These are phyloP conservation scores for Thereva unica DNA, from an alignment of 2,888 invertebrate genomes.

Conservation along the genomic window DNA sequence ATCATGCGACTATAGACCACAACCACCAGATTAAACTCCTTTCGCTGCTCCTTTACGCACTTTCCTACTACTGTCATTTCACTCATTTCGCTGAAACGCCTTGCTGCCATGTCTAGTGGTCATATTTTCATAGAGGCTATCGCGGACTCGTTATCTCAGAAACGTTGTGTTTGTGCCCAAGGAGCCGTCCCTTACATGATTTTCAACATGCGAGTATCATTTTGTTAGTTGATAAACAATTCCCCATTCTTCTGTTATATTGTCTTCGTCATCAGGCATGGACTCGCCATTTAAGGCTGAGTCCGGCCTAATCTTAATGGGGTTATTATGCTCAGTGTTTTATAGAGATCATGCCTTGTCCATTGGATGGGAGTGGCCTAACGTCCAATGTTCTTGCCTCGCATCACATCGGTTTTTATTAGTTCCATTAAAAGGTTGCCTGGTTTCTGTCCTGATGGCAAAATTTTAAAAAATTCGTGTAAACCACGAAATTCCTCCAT, in stretches of 20 bases:
- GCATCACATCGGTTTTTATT: slow-evolving; percentile 17
- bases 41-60: too few relatives aligned
- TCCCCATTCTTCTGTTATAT: slow-evolving; percentile 1
- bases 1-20: too few relatives aligned
- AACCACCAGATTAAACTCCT: too few relatives aligned
- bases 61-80: too few relatives aligned
- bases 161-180: not conserved
- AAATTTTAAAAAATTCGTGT: not conserved
- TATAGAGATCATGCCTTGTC: slow-evolving; percentile 14
- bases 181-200: slow-evolving; percentile 29
- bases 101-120: too few relatives aligned
- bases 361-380: slow-evolving; percentile 20
- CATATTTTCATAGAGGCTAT: too few relatives aligned
- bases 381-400: slow-evolving; percentile 12
- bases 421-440: slow-evolving; percentile 3
- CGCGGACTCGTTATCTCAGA: too few relatives aligned
- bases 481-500: not conserved
- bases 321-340: slow-evolving; percentile 32
- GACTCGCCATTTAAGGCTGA: slow-evolving; percentile 17
- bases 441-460: not conserved
- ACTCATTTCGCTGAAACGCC: too few relatives aligned
- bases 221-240: slow-evolving; percentile 8
- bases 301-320: slow-evolving; percentile 26
- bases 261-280: slow-evolving; percentile 11
- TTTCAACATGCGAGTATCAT: slow-evolving; percentile 27